A percentile compares a stretch with the other conserved stretches of the same genome.
These are phyloP conservation scores for Trachymyrmex cornetzi DNA, from an alignment of 1,140 invertebrate species.

Conservation along the genomic window DNA sequence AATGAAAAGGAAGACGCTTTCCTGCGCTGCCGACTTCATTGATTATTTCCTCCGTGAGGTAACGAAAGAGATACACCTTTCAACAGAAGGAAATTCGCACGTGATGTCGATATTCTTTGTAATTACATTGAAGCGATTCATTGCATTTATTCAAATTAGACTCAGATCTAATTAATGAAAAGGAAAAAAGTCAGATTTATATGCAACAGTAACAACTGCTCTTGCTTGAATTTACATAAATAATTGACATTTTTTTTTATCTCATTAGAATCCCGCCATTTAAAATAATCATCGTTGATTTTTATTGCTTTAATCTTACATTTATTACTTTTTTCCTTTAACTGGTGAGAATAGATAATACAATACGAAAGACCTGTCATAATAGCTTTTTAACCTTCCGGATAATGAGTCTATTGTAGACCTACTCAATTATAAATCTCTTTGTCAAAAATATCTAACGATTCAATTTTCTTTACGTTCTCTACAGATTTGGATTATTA, in stretches of 20 bases:
- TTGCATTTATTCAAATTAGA: not conserved
- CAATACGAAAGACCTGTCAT: not conserved
- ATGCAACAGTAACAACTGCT: not conserved
- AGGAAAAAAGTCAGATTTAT: not conserved
- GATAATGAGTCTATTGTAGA: no score
- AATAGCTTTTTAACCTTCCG: no score
- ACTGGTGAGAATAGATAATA: not conserved
- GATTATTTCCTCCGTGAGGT: conserved; percentile 27
- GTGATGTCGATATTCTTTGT: not conserved
- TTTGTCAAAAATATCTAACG: no score
- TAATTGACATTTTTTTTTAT: conserved; percentile 17
- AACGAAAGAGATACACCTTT: not conserved
- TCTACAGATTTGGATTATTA: no score
- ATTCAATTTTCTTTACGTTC: no score
- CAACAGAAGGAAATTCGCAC: conserved; percentile 3
- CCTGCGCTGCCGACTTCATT: conserved; percentile 24
- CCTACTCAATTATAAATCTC: no score
- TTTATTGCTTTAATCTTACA: not conserved
- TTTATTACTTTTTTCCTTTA: not conserved
- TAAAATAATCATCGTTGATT: not conserved
- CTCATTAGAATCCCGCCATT: not conserved
- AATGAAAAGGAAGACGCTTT: conserved; percentile 48
- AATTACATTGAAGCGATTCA: not conserved
- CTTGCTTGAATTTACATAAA: conserved; percentile 12
- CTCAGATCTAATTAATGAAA: not conserved